A percentile compares a stretch with the other conserved stretches of the same genome.
phyloP scores from a whole-genome alignment of 2,797 vertebrate species.

The Rhodeus uyekii region DNA sequence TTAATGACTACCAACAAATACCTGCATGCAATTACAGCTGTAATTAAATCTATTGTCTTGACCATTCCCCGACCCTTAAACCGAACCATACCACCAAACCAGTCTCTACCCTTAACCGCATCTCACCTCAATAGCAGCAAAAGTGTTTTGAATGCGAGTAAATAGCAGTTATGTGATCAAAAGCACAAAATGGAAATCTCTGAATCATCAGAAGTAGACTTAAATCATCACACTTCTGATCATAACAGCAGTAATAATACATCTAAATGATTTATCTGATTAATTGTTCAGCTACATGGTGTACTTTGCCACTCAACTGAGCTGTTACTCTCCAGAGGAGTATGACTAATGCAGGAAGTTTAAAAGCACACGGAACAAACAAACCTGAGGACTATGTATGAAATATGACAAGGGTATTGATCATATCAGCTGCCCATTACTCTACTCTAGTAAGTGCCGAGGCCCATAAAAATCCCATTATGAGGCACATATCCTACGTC shows the following conservation, averaged over 20 bases:
- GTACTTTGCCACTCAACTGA: background rate
- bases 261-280: slow-evolving; percentile 4
- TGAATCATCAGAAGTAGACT: background rate
- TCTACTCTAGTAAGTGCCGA: slow-evolving; percentile 11
- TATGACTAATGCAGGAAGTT: slow-evolving; percentile 17
- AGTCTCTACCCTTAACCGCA: background rate
- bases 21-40: too few species aligned
- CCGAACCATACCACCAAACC: background rate
- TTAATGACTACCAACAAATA: background rate
- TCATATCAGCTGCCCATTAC: slow-evolving; percentile 31
- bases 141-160: background rate
- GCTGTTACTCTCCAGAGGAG: background rate
- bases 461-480: slow-evolving; percentile 51
- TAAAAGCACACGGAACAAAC: slow-evolving; percentile 28
- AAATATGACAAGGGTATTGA: slow-evolving; percentile 10
- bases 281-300: slow-evolving; percentile 3
- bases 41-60: background rate
- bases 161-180: background rate
- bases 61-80: background rate
- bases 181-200: background rate
- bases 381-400: background rate
- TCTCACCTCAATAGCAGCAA: background rate
- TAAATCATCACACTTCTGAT: background rate
- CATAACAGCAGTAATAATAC: background rate
- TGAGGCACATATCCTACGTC: slow-evolving; percentile 37